Evolutionary conservation across 30 jellyfish, hydroid and myxozoan genomes (phyloP).

Genomic region (Cassiopea andromeda): DNA sequence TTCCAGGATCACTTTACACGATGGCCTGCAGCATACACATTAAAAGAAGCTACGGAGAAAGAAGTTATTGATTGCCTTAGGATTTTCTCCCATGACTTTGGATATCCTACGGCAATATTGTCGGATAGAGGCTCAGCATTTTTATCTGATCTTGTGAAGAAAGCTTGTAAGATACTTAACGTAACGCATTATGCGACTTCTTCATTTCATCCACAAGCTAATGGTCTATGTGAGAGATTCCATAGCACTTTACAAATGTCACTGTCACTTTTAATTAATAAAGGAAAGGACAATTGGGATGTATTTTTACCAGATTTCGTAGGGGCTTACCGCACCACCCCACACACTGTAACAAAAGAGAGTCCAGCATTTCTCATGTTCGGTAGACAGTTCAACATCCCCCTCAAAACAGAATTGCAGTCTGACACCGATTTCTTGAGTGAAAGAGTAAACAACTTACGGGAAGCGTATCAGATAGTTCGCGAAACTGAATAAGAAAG

Average conservation of each 20-base stretch:
- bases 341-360: slow-evolving; percentile 2
- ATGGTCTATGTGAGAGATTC: slow-evolving; percentile 4
- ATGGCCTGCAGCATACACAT: slow-evolving; percentile 23
- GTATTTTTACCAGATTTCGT: slow-evolving; percentile 10
- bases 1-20: slow-evolving; percentile 30
- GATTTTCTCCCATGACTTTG: slow-evolving; percentile 9
- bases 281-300: slow-evolving; percentile 27
- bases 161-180: not conserved
- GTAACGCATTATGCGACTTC: not conserved
- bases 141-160: slow-evolving; percentile 24
- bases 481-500: slow-evolving; percentile 4
- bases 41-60: not conserved
- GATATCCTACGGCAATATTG: slow-evolving; percentile 14
- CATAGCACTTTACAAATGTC: not conserved
- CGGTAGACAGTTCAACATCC: not conserved
- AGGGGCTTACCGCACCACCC: slow-evolving; percentile 21
- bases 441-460: slow-evolving; percentile 13
- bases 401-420: not conserved
- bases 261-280: not conserved
- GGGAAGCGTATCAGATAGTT: not conserved
- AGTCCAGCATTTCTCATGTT: slow-evolving; percentile 7
- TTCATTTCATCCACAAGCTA: slow-evolving; percentile 3
- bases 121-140: slow-evolving; percentile 36
- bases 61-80: slow-evolving; percentile 8
- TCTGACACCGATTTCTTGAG: slow-evolving; percentile 3